These are phyloP conservation scores for Podarcis lilfordi DNA, from an alignment of 2,797 vertebrate species.

Conservation along the genomic window DNA sequence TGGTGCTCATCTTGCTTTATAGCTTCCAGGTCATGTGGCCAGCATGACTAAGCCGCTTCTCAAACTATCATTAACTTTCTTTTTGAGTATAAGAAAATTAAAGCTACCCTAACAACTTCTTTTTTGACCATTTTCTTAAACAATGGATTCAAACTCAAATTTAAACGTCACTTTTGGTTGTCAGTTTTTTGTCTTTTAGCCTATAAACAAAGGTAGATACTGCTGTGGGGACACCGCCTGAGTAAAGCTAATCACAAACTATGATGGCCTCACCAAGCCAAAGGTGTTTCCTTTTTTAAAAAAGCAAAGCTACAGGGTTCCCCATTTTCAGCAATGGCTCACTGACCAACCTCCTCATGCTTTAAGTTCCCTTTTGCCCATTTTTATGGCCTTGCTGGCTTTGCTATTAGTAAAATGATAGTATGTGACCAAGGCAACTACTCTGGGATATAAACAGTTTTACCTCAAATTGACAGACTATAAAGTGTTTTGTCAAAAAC, in stretches of 20 bases:
- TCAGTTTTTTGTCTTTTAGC: not conserved
- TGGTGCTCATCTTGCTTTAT: too few relatives aligned
- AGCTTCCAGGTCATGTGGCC: too few relatives aligned
- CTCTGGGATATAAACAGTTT: not conserved
- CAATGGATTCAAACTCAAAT: not conserved
- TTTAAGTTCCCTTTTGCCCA: not conserved
- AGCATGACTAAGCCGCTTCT: too few relatives aligned
- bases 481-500: not conserved
- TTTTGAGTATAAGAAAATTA: not conserved
- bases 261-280: not conserved
- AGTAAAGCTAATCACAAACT: too few relatives aligned
- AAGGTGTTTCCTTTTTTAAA: not conserved
- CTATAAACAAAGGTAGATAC: too few relatives aligned
- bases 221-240: too few relatives aligned
- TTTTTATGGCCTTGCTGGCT: not conserved
- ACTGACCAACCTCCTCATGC: not conserved
- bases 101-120: not conserved
- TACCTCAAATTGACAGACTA: not conserved
- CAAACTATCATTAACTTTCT: not conserved
- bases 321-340: not conserved
- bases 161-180: not conserved
- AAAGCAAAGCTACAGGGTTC: not conserved
- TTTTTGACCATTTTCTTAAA: not conserved
- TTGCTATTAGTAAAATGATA: not conserved
- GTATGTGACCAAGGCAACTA: not conserved